Evolutionary conservation across 2,888 invertebrate genomes (phyloP).

Genomic region (Drosophila diplacantha): DNA sequence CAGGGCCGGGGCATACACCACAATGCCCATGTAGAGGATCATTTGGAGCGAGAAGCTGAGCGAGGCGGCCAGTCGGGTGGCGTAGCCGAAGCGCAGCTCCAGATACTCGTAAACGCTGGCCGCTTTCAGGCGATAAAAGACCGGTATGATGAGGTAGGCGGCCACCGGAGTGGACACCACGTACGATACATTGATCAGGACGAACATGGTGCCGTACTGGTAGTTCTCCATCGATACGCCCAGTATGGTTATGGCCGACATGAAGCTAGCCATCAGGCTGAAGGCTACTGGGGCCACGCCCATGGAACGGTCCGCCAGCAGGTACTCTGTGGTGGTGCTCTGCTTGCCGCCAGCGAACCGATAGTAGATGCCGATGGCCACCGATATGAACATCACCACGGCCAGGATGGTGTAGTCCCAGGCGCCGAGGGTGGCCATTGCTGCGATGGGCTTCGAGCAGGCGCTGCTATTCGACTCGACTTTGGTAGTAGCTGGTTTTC

Average conservation of each 20-base stretch:
- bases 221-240: constrained; percentile 94
- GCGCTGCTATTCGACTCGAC: not conserved
- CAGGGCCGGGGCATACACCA: constrained; percentile 94
- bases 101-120: constrained; percentile 96
- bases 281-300: constrained; percentile 89
- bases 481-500: not conserved
- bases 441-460: not conserved
- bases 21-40: constrained; percentile 93
- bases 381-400: constrained; percentile 84
- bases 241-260: constrained; percentile 93
- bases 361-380: constrained; percentile 89
- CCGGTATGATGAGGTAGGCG: constrained; percentile 88
- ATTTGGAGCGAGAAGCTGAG: constrained; percentile 92
- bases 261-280: constrained; percentile 94
- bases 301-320: constrained; percentile 90
- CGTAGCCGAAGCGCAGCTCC: constrained; percentile 89
- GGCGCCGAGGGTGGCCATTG: constrained; percentile 79
- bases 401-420: constrained; percentile 88
- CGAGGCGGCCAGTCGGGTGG: constrained; percentile 87
- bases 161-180: constrained; percentile 87
- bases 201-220: constrained; percentile 88
- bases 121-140: constrained; percentile 89
- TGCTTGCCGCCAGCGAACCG: constrained; percentile 91
- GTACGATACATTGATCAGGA: constrained; percentile 87
- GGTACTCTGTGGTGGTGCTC: constrained; percentile 90